Evolutionary conservation across 2,797 vertebrate genomes (phyloP), one percentile per base, ranked within the genome.

Genomic region (Ctenopoma multispine): DNA sequence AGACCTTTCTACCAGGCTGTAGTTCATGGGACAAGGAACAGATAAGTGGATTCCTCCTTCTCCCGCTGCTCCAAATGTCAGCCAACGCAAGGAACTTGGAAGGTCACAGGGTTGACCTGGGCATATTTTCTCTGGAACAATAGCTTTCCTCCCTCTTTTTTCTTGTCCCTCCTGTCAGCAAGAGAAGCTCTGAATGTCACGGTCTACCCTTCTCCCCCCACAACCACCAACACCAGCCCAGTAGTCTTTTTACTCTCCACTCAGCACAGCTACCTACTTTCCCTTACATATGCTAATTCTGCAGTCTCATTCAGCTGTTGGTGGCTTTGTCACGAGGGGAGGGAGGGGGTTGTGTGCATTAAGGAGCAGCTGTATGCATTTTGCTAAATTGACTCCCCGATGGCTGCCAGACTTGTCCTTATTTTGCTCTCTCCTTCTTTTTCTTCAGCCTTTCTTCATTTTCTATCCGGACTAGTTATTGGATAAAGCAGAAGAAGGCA

Each of bases 231-330:
- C 87, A 80, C 82, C 68, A 84, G 59, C 75, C 83, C 79, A 75
- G 69, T 90, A 84, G 69, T 68, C 53, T 46, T 80, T 70, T 84
- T 34, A 34, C 54, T 50, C 50, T 55, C 87, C 89, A 81, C 85
- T 75, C 73, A 77, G 69, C 77, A 67, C 84, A 80, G 60, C 86
- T 86, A 93, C 87, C 91, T 89, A 91, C 78, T 93, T 92, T 92
- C 83, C 84, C 91, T 95, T 92, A 92, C 88, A 84, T 92, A 92
- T 94, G 93, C 90, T 94, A 94, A 95, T 95, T 86, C 63, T 82
- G 80, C 78, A 83, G 84, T 90, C 75, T 77, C 86, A 80, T 89
- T 92, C 91, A 91, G 86, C 88, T 82, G 84, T 93, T 91, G 84
- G 77, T 88, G 78, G 86, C 82, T 94, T 92, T 93, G 89, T 94